Evolutionary conservation across 2,888 invertebrate genomes (phyloP).

Genomic region (Dolomedes plantarius): DNA sequence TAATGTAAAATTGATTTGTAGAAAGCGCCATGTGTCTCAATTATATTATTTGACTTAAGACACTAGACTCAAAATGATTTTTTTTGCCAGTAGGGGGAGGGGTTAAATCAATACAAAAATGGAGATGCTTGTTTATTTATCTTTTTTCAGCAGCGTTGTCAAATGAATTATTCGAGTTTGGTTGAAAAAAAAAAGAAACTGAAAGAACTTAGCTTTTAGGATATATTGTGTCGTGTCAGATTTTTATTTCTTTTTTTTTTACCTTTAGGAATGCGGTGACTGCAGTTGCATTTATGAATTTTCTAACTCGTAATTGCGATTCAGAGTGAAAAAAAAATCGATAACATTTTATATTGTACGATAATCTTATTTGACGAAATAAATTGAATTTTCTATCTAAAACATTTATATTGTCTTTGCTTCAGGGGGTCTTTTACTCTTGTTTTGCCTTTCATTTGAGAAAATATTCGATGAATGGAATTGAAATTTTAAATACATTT

Average conservation of each 20-base stretch:
- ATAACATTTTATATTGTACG: no score
- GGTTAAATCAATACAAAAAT: slow-evolving; percentile 16
- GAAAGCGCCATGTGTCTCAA: slow-evolving; percentile 33
- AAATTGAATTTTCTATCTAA: no score
- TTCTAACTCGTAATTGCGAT: no score
- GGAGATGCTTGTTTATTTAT: not conserved
- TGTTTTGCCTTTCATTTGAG: no score
- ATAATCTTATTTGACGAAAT: no score
- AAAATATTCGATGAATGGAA: no score
- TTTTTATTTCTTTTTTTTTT: not conserved
- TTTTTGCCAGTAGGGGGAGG: not conserved
- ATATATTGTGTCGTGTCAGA: not conserved
- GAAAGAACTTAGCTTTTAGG: no score
- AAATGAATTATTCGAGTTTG: not conserved
- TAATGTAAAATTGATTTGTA: slow-evolving; percentile 50
- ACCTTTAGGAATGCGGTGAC: not conserved
- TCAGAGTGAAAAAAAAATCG: no score
- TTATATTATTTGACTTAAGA: slow-evolving; percentile 26
- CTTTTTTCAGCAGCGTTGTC: not conserved
- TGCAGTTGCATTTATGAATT: no score
- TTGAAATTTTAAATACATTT: no score
- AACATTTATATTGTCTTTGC: no score
- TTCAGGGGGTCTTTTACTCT: no score
- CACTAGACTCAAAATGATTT: not conserved
- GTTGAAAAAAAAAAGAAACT: not conserved